Percentiles rank a stretch among this genome's conserved stretches.
These are phyloP conservation scores for Proisotoma minuta DNA, from an alignment of 2,888 invertebrate genomes.

Conservation along the genomic window DNA sequence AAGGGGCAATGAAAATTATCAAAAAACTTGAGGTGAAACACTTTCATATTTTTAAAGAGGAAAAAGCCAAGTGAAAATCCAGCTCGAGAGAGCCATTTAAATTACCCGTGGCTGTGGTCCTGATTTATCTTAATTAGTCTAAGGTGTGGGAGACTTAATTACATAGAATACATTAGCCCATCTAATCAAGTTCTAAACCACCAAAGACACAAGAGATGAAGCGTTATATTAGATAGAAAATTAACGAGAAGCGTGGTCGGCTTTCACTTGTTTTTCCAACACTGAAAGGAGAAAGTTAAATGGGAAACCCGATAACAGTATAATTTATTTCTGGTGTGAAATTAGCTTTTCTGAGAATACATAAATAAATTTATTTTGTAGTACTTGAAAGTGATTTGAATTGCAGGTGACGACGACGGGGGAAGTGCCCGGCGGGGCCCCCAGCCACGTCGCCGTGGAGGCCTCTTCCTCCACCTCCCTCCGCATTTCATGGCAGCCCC, in stretches of 20 bases:
- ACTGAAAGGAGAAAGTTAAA: no score
- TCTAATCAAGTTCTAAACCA: no score
- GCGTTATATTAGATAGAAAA: no score
- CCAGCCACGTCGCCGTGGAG: constrained; percentile 62
- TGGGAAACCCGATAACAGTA: background rate
- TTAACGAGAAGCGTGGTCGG: no score
- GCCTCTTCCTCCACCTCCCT: constrained; percentile 67
- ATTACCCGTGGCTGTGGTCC: background rate
- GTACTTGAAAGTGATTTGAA: background rate
- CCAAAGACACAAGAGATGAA: no score
- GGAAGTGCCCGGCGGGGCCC: constrained; percentile 67
- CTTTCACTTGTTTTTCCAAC: no score
- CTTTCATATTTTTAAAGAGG: no score
- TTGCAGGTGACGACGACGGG: constrained; percentile 52
- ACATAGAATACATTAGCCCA: constrained; percentile 5
- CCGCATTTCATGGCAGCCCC: constrained; percentile 70
- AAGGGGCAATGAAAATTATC: background rate
- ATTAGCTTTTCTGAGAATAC: background rate
- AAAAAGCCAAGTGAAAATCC: background rate
- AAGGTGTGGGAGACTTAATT: constrained; percentile 8
- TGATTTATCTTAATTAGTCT: constrained; percentile 12
- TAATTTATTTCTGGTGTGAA: background rate
- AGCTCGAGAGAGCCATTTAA: background rate
- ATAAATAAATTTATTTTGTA: background rate
- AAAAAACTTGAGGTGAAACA: background rate